These are phyloP conservation scores for Gymnobelideus leadbeateri DNA, from an alignment of 2,113 vertebrate genomes.

Conservation along the genomic window DNA sequence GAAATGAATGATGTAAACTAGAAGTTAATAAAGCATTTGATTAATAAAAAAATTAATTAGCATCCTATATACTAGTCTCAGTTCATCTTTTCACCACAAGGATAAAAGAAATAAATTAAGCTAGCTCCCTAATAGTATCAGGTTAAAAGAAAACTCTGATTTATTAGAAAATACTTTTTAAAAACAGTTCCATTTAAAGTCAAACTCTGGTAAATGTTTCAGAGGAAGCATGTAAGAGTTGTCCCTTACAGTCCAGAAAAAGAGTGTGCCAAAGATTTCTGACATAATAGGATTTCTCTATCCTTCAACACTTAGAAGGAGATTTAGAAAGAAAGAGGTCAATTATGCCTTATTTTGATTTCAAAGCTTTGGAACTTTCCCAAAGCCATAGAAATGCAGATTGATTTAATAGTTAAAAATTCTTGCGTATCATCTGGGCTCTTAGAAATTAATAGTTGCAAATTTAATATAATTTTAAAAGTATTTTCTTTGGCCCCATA, in stretches of 20 bases:
- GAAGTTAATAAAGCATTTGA: too few species aligned
- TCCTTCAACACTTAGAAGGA: slow-evolving; percentile 45
- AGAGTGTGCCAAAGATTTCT: slow-evolving; percentile 46
- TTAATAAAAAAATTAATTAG: neutral
- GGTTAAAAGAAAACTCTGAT: neutral
- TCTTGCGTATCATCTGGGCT: neutral
- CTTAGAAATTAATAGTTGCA: neutral
- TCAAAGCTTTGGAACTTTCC: slow-evolving; percentile 7
- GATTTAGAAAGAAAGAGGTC: slow-evolving; percentile 38
- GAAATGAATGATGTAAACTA: too few species aligned
- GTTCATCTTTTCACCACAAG: slow-evolving; percentile 19
- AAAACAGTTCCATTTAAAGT: slow-evolving; percentile 56
- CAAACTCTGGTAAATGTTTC: slow-evolving; percentile 49
- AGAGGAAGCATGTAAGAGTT: slow-evolving; percentile 60
- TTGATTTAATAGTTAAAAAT: slow-evolving; percentile 35
- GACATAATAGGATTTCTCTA: slow-evolving; percentile 29
- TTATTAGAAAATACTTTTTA: slow-evolving; percentile 60
- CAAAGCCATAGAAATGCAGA: slow-evolving; percentile 29
- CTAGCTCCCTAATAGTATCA: neutral
- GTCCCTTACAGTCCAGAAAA: slow-evolving; percentile 45
- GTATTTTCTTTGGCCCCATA: neutral
- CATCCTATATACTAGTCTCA: neutral
- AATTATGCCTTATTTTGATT: slow-evolving; percentile 44
- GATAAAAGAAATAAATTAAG: neutral
- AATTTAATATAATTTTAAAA: neutral